Evolutionary conservation across 2,888 invertebrate genomes (phyloP).

Genomic region (Drosophila cognata): DNA sequence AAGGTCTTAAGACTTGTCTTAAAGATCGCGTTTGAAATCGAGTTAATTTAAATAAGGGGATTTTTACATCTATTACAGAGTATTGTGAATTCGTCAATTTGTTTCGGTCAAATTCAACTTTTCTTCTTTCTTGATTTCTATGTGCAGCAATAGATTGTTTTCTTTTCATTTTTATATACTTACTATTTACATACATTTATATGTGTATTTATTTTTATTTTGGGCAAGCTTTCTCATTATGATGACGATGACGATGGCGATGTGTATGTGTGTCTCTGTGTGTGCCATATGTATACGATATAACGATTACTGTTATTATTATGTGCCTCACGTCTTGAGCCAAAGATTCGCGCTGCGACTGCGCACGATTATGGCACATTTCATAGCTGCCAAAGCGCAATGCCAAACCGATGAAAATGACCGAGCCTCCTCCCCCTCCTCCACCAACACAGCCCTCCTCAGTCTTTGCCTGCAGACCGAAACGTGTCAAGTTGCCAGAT

Average conservation of each 20-base stretch:
- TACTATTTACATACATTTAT: slow-evolving; percentile 23
- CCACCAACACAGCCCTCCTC: not conserved
- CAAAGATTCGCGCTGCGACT: slow-evolving; percentile 74
- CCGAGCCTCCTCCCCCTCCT: slow-evolving; percentile 7
- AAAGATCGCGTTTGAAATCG: not conserved
- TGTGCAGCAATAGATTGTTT: slow-evolving; percentile 33
- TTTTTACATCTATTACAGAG: slow-evolving; percentile 6
- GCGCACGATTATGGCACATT: slow-evolving; percentile 79
- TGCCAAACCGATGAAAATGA: slow-evolving; percentile 54
- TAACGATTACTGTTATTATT: slow-evolving; percentile 66
- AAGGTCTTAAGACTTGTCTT: not conserved
- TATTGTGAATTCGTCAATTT: slow-evolving; percentile 11
- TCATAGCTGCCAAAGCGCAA: slow-evolving; percentile 57
- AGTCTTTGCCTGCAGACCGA: slow-evolving; percentile 59
- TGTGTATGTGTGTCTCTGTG: slow-evolving; percentile 7
- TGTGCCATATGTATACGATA: slow-evolving; percentile 40
- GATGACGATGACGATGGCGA: slow-evolving; percentile 29
- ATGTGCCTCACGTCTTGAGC: slow-evolving; percentile 74
- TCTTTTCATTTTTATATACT: slow-evolving; percentile 25
- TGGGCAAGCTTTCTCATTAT: slow-evolving; percentile 69
- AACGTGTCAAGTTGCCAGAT: slow-evolving; percentile 78
- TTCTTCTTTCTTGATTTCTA: slow-evolving; percentile 36
- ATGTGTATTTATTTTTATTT: slow-evolving; percentile 26
- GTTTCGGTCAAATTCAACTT: slow-evolving; percentile 6
- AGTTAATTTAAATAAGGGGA: not conserved